Evolutionary conservation across 2,888 invertebrate genomes (phyloP).

Genomic region (Drosophila kambysellisi): DNA sequence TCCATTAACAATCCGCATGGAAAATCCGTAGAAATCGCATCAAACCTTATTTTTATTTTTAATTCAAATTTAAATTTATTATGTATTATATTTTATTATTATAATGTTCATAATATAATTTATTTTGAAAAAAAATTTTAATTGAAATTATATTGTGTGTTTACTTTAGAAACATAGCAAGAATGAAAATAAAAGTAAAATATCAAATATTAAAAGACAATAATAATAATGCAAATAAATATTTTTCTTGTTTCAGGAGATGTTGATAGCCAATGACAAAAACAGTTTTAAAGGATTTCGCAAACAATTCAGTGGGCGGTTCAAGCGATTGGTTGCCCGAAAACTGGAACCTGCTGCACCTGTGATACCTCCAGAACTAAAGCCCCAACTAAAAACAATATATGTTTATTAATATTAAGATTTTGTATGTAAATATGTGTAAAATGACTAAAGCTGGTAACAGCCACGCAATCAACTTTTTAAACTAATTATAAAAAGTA

Average conservation of each 20-base stretch:
- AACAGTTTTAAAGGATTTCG: slow-evolving; percentile 93
- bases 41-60: too few species aligned
- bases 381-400: slow-evolving; percentile 94
- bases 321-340: slow-evolving; percentile 93
- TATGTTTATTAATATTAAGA: slow-evolving; percentile 89
- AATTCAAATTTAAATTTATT: background rate
- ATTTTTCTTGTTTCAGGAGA: slow-evolving; percentile 87
- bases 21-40: too few species aligned
- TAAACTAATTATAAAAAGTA: slow-evolving; percentile 30
- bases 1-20: background rate
- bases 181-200: too few species aligned
- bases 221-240: background rate
- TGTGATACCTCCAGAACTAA: slow-evolving; percentile 94
- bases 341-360: slow-evolving; percentile 93
- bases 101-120: background rate
- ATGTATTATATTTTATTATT: background rate
- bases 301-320: slow-evolving; percentile 94
- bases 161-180: too few species aligned
- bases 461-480: slow-evolving; percentile 31
- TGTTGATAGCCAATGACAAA: slow-evolving; percentile 90
- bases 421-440: slow-evolving; percentile 40
- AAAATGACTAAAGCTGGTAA: slow-evolving; percentile 24
- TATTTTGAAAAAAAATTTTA: too few species aligned
- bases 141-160: too few species aligned
- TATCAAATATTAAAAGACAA: background rate